phyloP scores from a whole-genome alignment of 37 sponge, comb jelly and placozoan genomes.

The Agelas oroides region DNA sequence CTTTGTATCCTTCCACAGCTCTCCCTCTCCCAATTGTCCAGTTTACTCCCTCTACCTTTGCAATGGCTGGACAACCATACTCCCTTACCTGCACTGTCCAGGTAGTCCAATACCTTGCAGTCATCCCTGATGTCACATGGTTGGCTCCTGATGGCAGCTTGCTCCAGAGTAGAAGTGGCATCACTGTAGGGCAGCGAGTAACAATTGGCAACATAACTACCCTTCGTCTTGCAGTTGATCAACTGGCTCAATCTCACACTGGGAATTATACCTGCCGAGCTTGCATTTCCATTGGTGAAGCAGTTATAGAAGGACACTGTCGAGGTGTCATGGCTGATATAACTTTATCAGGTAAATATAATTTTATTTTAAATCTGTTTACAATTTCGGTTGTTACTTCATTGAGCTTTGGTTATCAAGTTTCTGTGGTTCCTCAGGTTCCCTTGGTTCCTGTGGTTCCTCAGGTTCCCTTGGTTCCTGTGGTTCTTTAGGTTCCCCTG shows the following conservation, averaged over 20 bases:
- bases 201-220: neutral
- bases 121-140: neutral
- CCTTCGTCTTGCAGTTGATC: too few species aligned
- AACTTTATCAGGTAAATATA: neutral
- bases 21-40: neutral
- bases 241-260: too few species aligned
- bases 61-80: slow-evolving; percentile 1
- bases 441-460: too few species aligned
- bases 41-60: neutral
- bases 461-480: too few species aligned
- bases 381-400: neutral
- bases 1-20: too few species aligned
- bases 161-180: neutral
- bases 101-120: too few species aligned
- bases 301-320: neutral
- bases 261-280: neutral
- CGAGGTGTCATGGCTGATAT: neutral
- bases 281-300: neutral
- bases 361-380: neutral
- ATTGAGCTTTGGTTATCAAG: too few species aligned
- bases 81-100: slow-evolving; percentile 20
- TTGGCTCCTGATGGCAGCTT: neutral
- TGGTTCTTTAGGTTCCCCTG: too few species aligned
- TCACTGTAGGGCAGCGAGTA: neutral
- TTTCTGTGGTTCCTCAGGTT: too few species aligned